Evolutionary conservation across 2,888 invertebrate species (phyloP), one percentile per base, ranked within the genome.

Genomic region (Tinea pellionella): DNA sequence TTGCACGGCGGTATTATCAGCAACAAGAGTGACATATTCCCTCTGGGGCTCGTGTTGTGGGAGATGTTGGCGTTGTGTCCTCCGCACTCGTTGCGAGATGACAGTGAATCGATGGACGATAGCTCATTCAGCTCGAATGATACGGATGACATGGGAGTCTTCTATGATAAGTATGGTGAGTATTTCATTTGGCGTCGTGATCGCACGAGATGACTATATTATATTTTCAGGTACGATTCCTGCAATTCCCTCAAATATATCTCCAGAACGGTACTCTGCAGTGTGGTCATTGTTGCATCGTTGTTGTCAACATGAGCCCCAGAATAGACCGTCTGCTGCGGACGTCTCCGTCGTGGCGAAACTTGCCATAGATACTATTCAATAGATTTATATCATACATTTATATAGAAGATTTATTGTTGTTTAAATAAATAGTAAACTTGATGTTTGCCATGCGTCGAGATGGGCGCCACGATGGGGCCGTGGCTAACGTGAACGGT

Each of bases 41-140:
- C 95, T 1, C 92, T 92, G 64, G 96, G 95, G 0, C 85, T 95
- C 9, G 90, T 93, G 0, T 72, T 95, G 24, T 95, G 93, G 91
- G 95, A 96, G 87, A 95, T 94, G 90, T 81, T 96, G 73, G 89
- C 94, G 0, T 80, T 95, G 2, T 82, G 88, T 59, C 89, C 92
- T 0, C 96, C 95, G 0, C 92, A 93, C 69, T 72, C 88, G 0
- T 78, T 69, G 13, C 42, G 63, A 1, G 76, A 74, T 12, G 71
- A 69, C 66, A 65, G 59, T 60, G 29, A n/a, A 9, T 6, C 41
- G 12, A 7, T 59, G 30, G 41, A 59, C 41, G 42, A 58, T 15
- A 11, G 7, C 16, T 3, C 3, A 30, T 12, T 58, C 13, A 30
- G 13, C 16, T 64, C 64, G 15, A 69, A 75, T 60, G 69, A 71